These are phyloP conservation scores for Petrocephalus schoutedeni DNA, from an alignment of 2,797 vertebrate species.

Conservation along the genomic window DNA sequence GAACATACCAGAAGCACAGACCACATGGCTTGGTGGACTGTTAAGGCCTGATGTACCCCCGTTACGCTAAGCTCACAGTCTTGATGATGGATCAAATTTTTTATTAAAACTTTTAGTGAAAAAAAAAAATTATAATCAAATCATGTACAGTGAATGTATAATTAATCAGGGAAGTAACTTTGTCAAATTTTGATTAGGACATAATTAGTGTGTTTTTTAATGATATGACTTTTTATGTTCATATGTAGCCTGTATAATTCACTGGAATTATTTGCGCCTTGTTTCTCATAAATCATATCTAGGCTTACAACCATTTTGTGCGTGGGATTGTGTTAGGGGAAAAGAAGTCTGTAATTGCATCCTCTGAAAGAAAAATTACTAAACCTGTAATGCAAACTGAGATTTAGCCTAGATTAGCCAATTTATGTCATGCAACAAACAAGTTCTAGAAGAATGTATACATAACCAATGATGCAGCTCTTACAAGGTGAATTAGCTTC, in stretches of 20 bases:
- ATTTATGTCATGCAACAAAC: not conserved
- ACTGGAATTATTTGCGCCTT: not conserved
- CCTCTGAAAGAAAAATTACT: not conserved
- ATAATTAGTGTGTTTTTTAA: not conserved
- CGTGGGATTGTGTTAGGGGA: not conserved
- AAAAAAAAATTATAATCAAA: not conserved
- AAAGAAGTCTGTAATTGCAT: not conserved
- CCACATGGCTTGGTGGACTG: not conserved
- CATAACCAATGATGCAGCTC: not conserved
- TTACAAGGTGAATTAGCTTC: not conserved
- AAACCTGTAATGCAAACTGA: not conserved
- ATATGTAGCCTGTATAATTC: not conserved
- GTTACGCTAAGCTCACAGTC: not conserved
- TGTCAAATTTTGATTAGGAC: not conserved
- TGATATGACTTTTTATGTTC: not conserved
- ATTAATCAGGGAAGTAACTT: not conserved
- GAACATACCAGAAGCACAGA: not conserved
- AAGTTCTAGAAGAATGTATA: not conserved
- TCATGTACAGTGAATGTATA: not conserved
- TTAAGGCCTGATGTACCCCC: not conserved
- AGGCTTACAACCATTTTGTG: not conserved
- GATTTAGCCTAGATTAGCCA: not conserved
- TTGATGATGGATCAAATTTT: not conserved
- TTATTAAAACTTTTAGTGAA: not conserved
- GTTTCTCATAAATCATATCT: not conserved